Evolutionary conservation across 2,113 vertebrate genomes (phyloP), one percentile per base, ranked within the genome.

Genomic region (Macrotis lagotis): DNA sequence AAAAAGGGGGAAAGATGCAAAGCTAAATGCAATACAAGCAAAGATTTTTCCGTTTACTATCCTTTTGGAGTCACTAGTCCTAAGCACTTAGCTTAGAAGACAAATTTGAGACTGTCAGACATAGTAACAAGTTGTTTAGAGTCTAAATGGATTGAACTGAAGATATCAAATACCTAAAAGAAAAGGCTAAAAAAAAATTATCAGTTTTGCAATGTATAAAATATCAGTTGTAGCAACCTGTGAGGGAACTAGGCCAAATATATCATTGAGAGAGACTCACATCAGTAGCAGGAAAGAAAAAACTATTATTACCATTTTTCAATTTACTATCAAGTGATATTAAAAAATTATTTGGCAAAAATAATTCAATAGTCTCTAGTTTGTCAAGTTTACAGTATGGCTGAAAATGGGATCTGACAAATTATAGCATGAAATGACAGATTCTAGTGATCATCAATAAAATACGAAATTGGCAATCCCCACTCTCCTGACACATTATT

Each of bases 221-320:
- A 88, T 28, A 53, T 48, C 94, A 95, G 51, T 52, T 51, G 95
- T 37, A 90, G 93, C 48, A 90, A 95, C 83, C 48, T 6, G 92
- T 95, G 48, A 97, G 94, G 92, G 97, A 97, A 89, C 89, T 14
- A 4, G 26, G 91, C 91, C 94, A 97, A 95, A 95, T 50, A 93
- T 94, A 91, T 91, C 92, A 74, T 37, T n/a, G 0, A 95, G 97
- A 93, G 55, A 7, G 48, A 0, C 92, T 96, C 96, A 93, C 96
- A 95, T 83, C 88, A 28, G 0, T 44, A 59, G 48, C 90, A 49
- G 48, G 47, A 91, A 95, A 91, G 37, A 88, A 22, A 22, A 44
- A 92, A 91, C 11, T 83, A 16, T n/a, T n/a, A 91, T 47, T 91
- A 97, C 83, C 88, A 50, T 95, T 94, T 95, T 95, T 89, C 95